Conservation (phyloP, 2,113 vertebrate species). For the Ictidomys tridecemlineatus region DNA sequence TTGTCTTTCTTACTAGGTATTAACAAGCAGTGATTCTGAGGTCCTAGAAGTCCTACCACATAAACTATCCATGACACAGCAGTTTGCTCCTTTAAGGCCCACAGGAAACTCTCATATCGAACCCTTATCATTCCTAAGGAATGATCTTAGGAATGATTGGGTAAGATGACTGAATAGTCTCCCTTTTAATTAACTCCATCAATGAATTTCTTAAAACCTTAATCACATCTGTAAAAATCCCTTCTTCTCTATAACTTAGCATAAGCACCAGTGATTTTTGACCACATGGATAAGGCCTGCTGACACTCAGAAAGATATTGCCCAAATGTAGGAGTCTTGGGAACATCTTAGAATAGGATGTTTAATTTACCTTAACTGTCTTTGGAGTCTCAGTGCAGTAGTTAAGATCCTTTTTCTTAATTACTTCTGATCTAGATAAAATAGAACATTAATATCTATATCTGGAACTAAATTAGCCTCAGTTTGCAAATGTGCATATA, state of each 20-base stretch:
- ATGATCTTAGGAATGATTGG: background rate
- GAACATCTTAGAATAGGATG: background rate
- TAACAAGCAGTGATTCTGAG: background rate
- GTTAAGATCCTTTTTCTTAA: background rate
- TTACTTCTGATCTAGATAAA: background rate
- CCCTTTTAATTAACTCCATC: background rate
- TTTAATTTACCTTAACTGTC: constrained; percentile 35
- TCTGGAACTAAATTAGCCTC: background rate
- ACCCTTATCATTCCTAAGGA: background rate
- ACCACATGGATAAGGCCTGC: background rate
- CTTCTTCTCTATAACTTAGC: background rate
- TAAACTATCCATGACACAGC: background rate
- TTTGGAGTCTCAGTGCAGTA: background rate
- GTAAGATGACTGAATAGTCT: background rate
- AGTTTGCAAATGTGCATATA: background rate
- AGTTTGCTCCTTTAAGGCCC: background rate
- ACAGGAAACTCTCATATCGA: background rate
- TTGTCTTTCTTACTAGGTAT: background rate
- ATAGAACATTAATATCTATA: background rate
- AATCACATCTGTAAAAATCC: background rate
- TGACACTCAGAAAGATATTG: background rate
- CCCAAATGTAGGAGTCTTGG: background rate
- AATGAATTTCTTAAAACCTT: background rate
- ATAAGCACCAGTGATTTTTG: background rate
- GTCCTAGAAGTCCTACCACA: background rate